Conservation (phyloP, 53 echinoderm and acorn worm species). For the Pentamera pediparva region DNA sequence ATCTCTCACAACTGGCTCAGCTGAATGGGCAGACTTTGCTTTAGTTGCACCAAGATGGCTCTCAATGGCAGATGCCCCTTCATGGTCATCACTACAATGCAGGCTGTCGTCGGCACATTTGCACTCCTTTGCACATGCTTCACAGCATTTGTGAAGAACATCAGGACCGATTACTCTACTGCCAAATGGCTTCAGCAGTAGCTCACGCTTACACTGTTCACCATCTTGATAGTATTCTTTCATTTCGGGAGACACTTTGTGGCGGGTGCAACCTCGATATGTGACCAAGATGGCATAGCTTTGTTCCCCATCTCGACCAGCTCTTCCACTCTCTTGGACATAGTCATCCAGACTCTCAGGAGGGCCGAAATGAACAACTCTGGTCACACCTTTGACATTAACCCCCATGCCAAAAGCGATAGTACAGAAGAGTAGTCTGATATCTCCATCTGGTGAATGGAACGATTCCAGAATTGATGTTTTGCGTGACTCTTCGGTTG, state of each 20-base stretch:
- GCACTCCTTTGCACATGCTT: neutral
- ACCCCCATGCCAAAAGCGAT: slow-evolving; percentile 20
- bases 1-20: neutral
- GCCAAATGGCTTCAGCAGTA: neutral
- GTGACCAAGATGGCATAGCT: neutral
- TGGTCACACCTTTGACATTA: no score
- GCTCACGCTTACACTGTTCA: neutral
- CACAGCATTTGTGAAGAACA: neutral
- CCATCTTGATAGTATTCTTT: neutral
- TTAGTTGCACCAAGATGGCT: neutral
- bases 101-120: neutral
- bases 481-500: neutral
- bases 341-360: slow-evolving; percentile 10
- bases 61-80: neutral
- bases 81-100: neutral
- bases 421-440: no score
- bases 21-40: neutral
- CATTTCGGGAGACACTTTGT: slow-evolving; percentile 3
- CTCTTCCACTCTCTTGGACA: slow-evolving; percentile 12
- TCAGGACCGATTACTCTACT: neutral
- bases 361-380: slow-evolving; percentile 1
- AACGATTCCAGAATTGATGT: neutral
- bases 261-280: neutral
- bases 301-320: slow-evolving; percentile 7
- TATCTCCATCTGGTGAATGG: neutral